Evolutionary conservation across 2,888 invertebrate species (phyloP).

Genomic region (Dendrolimus houi): DNA sequence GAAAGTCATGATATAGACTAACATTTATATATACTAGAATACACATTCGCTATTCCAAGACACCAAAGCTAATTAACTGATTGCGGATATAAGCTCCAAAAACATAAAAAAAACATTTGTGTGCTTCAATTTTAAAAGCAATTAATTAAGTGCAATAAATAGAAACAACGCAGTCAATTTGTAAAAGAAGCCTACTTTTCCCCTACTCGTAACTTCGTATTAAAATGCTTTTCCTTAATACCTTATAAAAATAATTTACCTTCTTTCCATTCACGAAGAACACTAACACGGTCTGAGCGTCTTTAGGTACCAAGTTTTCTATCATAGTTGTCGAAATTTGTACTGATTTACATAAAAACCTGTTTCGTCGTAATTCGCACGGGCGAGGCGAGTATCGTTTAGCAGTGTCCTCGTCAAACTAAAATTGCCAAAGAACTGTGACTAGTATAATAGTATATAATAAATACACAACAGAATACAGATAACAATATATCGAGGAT

Average conservation of each 20-base stretch:
- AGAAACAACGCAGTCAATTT: too few relatives aligned
- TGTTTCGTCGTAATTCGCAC: background rate
- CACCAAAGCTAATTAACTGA: background rate
- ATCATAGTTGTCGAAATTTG: constrained; percentile 7
- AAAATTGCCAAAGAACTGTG: background rate
- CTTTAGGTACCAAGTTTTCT: constrained; percentile 29
- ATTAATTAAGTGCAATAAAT: too few relatives aligned
- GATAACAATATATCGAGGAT: too few relatives aligned
- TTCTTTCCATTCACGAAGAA: constrained; percentile 80
- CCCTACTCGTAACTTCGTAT: background rate
- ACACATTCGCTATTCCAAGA: too few relatives aligned
- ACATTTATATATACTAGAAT: too few relatives aligned
- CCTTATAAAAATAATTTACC: constrained; percentile 42
- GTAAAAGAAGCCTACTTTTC: background rate
- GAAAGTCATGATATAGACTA: too few relatives aligned
- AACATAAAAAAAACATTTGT: background rate
- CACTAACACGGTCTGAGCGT: constrained; percentile 47
- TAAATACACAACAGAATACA: too few relatives aligned
- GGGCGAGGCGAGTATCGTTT: background rate
- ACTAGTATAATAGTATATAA: too few relatives aligned
- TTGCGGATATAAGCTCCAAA: background rate
- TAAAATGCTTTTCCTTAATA: background rate
- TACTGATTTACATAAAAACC: background rate
- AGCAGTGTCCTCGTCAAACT: background rate
- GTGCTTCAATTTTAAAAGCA: background rate